Conservation (phyloP, 2,113 vertebrate species). For the human (Homo sapiens) region DNA sequence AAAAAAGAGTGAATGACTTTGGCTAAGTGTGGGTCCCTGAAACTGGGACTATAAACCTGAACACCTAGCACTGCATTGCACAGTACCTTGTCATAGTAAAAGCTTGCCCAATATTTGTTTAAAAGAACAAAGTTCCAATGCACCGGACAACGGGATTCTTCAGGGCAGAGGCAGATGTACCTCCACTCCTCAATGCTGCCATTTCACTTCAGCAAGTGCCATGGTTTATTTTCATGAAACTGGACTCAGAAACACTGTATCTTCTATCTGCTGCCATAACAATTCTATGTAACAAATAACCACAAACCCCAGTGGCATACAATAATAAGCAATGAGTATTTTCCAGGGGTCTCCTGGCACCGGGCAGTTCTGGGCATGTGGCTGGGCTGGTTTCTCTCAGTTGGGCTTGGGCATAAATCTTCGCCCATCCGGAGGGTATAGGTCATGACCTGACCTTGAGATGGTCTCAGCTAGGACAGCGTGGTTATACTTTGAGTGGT, state of each 20-base stretch:
- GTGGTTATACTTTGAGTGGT: fast-evolving
- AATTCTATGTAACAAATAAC: not conserved
- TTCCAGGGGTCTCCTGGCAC: no score
- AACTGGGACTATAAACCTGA: fast-evolving
- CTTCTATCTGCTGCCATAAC: not conserved
- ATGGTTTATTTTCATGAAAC: not conserved
- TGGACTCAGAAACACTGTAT: not conserved
- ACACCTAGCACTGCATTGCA: not conserved
- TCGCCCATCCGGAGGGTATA: fast-evolving
- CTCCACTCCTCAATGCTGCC: no score
- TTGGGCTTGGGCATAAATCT: not conserved
- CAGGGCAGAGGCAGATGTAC: fast-evolving
- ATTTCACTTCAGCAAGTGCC: not conserved
- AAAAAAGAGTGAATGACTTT: fast-evolving
- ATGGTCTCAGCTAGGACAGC: fast-evolving
- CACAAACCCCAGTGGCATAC: not conserved
- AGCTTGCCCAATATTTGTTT: not conserved
- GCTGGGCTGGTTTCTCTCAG: not conserved
- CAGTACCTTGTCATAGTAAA: not conserved
- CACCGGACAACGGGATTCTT: fast-evolving
- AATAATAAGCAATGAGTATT: not conserved
- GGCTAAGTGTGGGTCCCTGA: not conserved
- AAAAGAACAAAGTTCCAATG: not conserved
- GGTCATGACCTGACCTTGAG: fast-evolving
- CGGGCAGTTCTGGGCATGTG: not conserved